Evolutionary conservation across 1,140 invertebrate genomes (phyloP), one percentile per base, ranked within the genome.

Genomic region (Atta colombica): DNA sequence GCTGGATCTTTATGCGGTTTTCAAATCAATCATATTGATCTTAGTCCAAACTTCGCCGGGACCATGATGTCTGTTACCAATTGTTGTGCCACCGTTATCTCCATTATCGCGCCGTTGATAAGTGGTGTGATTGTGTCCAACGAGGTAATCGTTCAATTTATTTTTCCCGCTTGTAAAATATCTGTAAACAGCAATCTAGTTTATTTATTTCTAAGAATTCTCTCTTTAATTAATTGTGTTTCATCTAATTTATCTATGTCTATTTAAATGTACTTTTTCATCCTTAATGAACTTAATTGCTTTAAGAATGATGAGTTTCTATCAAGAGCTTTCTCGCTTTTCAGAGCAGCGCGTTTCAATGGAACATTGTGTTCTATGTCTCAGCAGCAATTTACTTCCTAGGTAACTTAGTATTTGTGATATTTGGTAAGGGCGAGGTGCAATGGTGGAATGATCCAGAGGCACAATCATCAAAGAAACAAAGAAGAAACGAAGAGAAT

Each of bases 31-130:
- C 97, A 97, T 85, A 95, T 97, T 18, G 97, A 97, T 92, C 93
- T 97, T 18, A 97, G 97, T 53, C 96, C 97, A 16, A 97, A 96
- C 93, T 96, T 94, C 93, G 97, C 97, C 55, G 96, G 97, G 60
- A 94, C 95, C 18, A 93, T 97, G 88, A 97, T 97, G 96, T 97
- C 97, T 0, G 94, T 97, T 31, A 97, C 96, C 0, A 97, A 97
- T 92, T 96, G 96, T 51, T 88, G 96, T 55, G 96, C 96, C 1
- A 97, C 96, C 49, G 88, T 97, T 10, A 94, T 96, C 49, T 96
- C 96, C 10, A 96, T 97, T 72, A 80, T 97, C 16, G 96, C 96
- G 53, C 97, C 97, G 0, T 80, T 95, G 16, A 89, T 97, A 7
- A 95, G 95, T 8, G 95, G 96, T 1, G 1, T 7, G 0, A 95